Conservation (phyloP, 2,113 vertebrate genomes). For the Perca fluviatilis region DNA sequence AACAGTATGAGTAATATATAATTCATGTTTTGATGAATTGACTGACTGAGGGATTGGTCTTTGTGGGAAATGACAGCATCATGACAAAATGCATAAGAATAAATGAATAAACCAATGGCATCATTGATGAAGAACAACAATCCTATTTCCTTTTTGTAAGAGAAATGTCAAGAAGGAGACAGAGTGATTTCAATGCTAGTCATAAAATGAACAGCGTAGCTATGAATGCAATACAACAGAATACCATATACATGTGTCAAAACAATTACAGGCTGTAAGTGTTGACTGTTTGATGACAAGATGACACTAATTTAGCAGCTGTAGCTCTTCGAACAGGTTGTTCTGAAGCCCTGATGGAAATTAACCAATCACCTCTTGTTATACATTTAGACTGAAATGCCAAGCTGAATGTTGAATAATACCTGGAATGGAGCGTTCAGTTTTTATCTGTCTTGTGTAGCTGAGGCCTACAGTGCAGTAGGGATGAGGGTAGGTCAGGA, state of each 20-base stretch:
- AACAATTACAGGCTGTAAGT: background rate
- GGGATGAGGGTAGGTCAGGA: slow-evolving; percentile 91
- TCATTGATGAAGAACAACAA: background rate
- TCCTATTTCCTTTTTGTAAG: background rate
- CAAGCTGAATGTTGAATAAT: background rate
- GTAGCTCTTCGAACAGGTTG: background rate
- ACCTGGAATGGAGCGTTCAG: slow-evolving; percentile 88
- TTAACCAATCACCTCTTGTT: background rate
- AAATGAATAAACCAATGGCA: background rate
- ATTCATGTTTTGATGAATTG: background rate
- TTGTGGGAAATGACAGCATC: background rate
- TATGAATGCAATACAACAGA: background rate
- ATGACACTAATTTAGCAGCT: background rate
- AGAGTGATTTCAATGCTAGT: background rate
- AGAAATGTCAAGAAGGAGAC: background rate
- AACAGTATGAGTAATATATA: background rate
- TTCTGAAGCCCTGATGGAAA: background rate
- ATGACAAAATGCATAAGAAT: background rate
- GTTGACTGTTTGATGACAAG: background rate
- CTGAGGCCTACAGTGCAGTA: slow-evolving; percentile 91
- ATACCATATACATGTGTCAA: background rate
- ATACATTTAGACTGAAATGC: background rate
- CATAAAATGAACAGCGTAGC: background rate
- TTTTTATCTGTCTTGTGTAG: slow-evolving; percentile 88
- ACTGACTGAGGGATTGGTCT: background rate